These are phyloP conservation scores for Ormyrus labotus DNA, from an alignment of 2,888 invertebrate genomes.

Conservation along the genomic window DNA sequence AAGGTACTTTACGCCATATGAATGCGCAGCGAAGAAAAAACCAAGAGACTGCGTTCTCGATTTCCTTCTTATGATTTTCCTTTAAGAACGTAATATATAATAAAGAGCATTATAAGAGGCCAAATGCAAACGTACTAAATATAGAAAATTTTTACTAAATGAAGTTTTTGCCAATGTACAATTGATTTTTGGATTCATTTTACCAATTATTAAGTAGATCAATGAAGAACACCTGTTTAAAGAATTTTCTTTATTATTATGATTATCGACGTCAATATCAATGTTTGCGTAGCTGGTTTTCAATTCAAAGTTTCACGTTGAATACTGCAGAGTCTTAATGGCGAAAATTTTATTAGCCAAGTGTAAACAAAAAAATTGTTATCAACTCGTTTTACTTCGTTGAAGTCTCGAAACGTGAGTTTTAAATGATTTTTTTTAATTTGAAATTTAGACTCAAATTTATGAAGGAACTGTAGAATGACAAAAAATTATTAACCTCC, in stretches of 20 bases:
- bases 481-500: neutral
- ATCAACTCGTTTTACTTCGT: neutral
- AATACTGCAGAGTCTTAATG: neutral
- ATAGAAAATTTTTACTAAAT: too few species aligned
- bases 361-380: neutral
- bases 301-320: neutral
- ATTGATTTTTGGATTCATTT: neutral
- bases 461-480: neutral
- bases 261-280: conserved; percentile 21
- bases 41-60: too few species aligned
- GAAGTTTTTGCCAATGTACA: too few species aligned
- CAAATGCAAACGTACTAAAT: too few species aligned
- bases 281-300: conserved; percentile 24
- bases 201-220: too few species aligned
- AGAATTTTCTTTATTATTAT: conserved; percentile 4
- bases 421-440: neutral
- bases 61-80: too few species aligned
- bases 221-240: conserved; percentile 19
- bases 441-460: neutral
- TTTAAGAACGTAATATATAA: too few species aligned
- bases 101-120: too few species aligned
- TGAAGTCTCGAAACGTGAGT: neutral
- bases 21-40: too few species aligned
- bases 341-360: neutral
- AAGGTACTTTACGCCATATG: too few species aligned